Evolutionary conservation across 2,888 invertebrate species (phyloP), one percentile per base, ranked within the genome.

Genomic region (Neoaliturus tenellus): DNA sequence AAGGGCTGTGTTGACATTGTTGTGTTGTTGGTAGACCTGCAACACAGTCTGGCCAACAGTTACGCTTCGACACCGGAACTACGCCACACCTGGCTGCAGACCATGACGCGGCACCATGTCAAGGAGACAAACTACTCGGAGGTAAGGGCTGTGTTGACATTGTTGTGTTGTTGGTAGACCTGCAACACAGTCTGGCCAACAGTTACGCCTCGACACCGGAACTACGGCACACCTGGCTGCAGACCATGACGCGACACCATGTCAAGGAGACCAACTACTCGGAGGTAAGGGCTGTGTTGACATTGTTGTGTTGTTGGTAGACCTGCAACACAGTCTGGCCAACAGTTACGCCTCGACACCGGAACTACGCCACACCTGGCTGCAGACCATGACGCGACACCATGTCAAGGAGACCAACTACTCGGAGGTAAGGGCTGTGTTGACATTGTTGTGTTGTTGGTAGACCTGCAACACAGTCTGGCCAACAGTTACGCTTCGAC

Each of bases 121-220:
- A 92, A 95, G 85, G 95, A 96, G 89, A 94, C 94, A 39, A 96
- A 98, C 91, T 95, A 94, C 88, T 98, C 98, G 2, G 99, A 99
- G 93, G 97, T 97, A 89, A n/a, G 12, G 44, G 8, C n/a, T n/a
- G n/a, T n/a, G n/a, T n/a, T n/a, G n/a, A n/a, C n/a, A n/a, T n/a
- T n/a, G n/a, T n/a, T n/a, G n/a, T n/a, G n/a, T n/a, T 98, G 92
- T 90, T 98, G 86, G 94, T 98, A 0, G 98, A 98, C 90, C 91
- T 98, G 84, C 98, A 98, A 90, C 96, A 98, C 90, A 96, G 97
- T 85, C 91, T 98, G 86, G 98, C 98, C 2, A 97, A 97, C 90
- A 97, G 97, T 0, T 97, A 97, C 89, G 97, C 98, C 67, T 98
- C 98, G 51, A 98, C 98, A 0, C 98, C 99, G 0, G 97, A 98